Percentiles rank a stretch among this genome's conserved stretches.
Conservation (phyloP, 2,888 invertebrate species). For the Microchrysa polita region DNA sequence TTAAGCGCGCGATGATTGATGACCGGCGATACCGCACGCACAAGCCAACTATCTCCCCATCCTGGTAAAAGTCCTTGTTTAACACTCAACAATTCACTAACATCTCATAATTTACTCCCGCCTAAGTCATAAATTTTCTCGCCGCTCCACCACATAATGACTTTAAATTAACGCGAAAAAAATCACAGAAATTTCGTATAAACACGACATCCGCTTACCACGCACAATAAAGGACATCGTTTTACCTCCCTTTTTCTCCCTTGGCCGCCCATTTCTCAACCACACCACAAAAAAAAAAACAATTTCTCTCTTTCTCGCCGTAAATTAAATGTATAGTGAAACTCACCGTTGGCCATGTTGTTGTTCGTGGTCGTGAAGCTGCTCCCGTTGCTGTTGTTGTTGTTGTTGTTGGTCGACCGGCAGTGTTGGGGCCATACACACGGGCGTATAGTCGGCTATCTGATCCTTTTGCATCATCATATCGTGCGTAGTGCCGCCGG, state of each 20-base stretch:
- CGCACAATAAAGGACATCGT: background rate
- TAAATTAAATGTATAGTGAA: slow-evolving; percentile 45
- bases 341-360: slow-evolving; percentile 48
- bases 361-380: slow-evolving; percentile 1
- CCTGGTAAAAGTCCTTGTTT: too few relatives aligned
- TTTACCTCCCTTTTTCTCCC: background rate
- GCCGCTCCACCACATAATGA: slow-evolving; percentile 33
- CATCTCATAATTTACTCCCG: slow-evolving; percentile 26
- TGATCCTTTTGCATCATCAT: slow-evolving; percentile 65
- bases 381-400: slow-evolving; percentile 13
- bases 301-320: slow-evolving; percentile 23
- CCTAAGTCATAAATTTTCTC: slow-evolving; percentile 29
- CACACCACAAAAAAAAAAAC: slow-evolving; percentile 20
- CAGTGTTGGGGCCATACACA: slow-evolving; percentile 58
- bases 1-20: too few relatives aligned
- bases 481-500: slow-evolving; percentile 59
- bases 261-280: background rate
- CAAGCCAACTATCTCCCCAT: too few relatives aligned
- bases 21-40: too few relatives aligned
- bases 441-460: slow-evolving; percentile 64
- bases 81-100: background rate
- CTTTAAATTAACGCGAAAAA: slow-evolving; percentile 32
- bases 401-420: slow-evolving; percentile 45
- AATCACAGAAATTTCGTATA: slow-evolving; percentile 13
- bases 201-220: slow-evolving; percentile 1